These are phyloP conservation scores for Crematogaster levior DNA, from an alignment of 2,888 invertebrate species.

Conservation along the genomic window DNA sequence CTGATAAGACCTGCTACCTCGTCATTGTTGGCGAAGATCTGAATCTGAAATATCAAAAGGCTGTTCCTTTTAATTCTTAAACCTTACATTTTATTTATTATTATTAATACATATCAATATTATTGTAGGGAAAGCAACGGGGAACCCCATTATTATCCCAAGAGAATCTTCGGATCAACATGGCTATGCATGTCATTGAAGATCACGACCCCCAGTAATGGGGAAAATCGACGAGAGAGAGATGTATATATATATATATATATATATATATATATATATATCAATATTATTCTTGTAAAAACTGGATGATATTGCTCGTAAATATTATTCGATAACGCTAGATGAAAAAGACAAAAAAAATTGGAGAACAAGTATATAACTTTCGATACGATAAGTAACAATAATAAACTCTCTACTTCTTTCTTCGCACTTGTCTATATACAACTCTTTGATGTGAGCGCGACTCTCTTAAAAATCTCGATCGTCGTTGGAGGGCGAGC, in stretches of 20 bases:
- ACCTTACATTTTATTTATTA: not conserved
- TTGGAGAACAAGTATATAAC: not conserved
- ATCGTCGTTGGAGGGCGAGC: not conserved
- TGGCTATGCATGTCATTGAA: too few relatives aligned
- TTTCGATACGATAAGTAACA: not conserved
- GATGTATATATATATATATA: too few relatives aligned
- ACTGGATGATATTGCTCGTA: not conserved
- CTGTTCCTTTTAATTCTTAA: not conserved
- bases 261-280: too few relatives aligned
- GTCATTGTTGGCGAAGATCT: not conserved
- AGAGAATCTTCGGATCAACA: too few relatives aligned
- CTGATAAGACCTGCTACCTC: conserved; percentile 14
- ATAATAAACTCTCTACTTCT: not conserved
- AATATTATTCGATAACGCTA: not conserved
- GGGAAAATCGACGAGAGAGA: too few relatives aligned
- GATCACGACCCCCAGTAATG: too few relatives aligned
- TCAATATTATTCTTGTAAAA: too few relatives aligned
- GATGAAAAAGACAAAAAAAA: not conserved
- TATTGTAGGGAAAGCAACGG: too few relatives aligned
- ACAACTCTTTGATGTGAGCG: conserved; percentile 14
- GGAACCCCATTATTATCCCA: too few relatives aligned
- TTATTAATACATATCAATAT: not conserved
- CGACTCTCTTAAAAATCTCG: conserved; percentile 4
- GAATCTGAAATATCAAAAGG: not conserved
- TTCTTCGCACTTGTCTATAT: not conserved